phyloP scores from a whole-genome alignment of 2,888 invertebrate genomes.

The Colletes collaris region DNA sequence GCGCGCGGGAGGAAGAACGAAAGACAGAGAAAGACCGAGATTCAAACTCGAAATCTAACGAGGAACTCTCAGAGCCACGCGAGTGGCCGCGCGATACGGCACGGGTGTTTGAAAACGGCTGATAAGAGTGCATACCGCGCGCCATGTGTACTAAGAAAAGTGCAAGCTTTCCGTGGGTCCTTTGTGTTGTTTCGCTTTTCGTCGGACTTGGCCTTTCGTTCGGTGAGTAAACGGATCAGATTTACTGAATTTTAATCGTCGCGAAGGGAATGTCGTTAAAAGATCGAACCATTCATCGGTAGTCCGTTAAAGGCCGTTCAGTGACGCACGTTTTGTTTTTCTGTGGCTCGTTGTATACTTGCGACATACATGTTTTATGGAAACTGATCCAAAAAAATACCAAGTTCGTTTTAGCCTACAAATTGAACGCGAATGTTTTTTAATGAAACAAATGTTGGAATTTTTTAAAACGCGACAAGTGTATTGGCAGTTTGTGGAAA shows the following conservation, averaged over 20 bases:
- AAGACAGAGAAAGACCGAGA: slow-evolving; percentile 50
- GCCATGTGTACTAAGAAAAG: slow-evolving; percentile 68
- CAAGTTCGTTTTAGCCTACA: not conserved
- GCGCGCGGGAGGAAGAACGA: slow-evolving; percentile 45
- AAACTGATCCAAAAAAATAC: no score
- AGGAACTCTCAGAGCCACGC: slow-evolving; percentile 77
- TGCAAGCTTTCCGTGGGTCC: slow-evolving; percentile 54
- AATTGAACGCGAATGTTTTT: not conserved
- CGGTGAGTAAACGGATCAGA: slow-evolving; percentile 65
- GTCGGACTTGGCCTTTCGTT: slow-evolving; percentile 60
- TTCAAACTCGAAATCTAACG: slow-evolving; percentile 73
- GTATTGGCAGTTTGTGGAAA: not conserved
- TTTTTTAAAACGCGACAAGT: not conserved
- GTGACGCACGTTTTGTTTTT: not conserved
- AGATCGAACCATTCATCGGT: not conserved
- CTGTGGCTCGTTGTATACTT: not conserved
- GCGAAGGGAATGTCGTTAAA: not conserved
- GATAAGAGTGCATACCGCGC: slow-evolving; percentile 52
- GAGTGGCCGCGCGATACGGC: slow-evolving; percentile 78
- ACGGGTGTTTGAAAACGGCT: slow-evolving; percentile 62
- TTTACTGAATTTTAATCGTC: not conserved
- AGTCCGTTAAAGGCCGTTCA: not conserved
- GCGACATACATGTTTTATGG: not conserved
- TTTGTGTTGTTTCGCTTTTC: slow-evolving; percentile 60
- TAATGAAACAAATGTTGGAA: not conserved